Evolutionary conservation across 2,113 vertebrate genomes (phyloP).

Genomic region (Stercorarius parasiticus): DNA sequence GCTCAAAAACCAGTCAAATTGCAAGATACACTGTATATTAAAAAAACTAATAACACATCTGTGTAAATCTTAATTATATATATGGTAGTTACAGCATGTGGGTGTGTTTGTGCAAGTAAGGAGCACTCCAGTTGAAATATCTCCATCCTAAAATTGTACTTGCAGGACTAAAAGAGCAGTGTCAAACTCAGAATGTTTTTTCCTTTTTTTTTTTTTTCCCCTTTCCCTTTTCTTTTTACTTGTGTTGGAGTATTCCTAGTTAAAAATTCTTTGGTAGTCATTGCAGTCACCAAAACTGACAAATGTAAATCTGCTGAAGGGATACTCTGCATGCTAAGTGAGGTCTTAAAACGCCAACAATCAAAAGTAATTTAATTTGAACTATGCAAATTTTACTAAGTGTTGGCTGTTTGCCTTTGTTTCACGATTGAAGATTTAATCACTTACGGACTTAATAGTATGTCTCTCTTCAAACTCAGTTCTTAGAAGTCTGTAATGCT

Average conservation of each 20-base stretch:
- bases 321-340: not conserved
- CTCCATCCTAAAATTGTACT: not conserved
- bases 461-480: not conserved
- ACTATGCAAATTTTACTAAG: not conserved
- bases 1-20: not conserved
- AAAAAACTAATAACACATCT: not conserved
- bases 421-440: constrained; percentile 26
- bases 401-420: constrained; percentile 7
- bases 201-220: no score
- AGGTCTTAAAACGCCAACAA: not conserved
- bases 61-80: not conserved
- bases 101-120: not conserved
- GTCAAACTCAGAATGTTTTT: not conserved
- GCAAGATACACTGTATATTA: not conserved
- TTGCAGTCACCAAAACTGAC: not conserved
- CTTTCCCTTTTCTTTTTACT: not conserved
- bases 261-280: not conserved
- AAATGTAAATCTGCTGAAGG: not conserved
- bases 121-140: not conserved
- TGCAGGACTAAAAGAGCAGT: not conserved
- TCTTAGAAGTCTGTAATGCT: not conserved
- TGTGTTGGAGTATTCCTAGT: not conserved
- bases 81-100: not conserved
- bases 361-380: not conserved
- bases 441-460: not conserved